A percentile compares a stretch with the other conserved stretches of the same genome.
These are phyloP conservation scores for Catamblyrhynchus diadema DNA, from an alignment of 2,797 vertebrate species.

Conservation along the genomic window DNA sequence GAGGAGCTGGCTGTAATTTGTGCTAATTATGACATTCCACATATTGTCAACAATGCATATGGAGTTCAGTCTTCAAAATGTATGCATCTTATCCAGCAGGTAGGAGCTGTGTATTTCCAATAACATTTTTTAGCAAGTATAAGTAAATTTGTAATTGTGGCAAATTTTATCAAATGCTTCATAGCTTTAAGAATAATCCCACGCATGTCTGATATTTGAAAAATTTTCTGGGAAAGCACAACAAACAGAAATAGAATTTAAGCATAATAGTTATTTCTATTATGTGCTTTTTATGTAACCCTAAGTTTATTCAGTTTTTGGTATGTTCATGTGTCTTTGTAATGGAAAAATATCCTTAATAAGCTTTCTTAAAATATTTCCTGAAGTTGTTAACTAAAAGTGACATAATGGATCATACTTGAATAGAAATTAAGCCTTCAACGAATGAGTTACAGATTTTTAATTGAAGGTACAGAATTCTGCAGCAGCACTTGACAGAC, in stretches of 20 bases:
- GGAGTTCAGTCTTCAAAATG: slow-evolving; percentile 97
- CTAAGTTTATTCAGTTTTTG: neutral
- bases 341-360: neutral
- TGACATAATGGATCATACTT: neutral
- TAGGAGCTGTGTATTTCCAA: slow-evolving; percentile 55
- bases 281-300: neutral
- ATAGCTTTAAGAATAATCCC: neutral
- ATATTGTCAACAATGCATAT: slow-evolving; percentile 97
- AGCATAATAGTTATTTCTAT: neutral
- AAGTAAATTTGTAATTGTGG: neutral
- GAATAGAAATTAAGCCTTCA: neutral
- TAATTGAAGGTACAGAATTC: neutral
- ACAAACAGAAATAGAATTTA: neutral
- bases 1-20: slow-evolving; percentile 90
- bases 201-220: neutral
- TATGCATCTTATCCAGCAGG: slow-evolving; percentile 98
- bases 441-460: neutral
- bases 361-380: neutral
- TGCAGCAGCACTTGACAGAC: neutral
- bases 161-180: neutral
- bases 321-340: neutral
- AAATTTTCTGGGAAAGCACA: neutral
- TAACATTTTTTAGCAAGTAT: neutral
- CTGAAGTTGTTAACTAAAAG: neutral
- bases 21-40: slow-evolving; percentile 85